Evolutionary conservation across 2,888 invertebrate genomes (phyloP), one percentile per base, ranked within the genome.

Genomic region (Xylota segnis): DNA sequence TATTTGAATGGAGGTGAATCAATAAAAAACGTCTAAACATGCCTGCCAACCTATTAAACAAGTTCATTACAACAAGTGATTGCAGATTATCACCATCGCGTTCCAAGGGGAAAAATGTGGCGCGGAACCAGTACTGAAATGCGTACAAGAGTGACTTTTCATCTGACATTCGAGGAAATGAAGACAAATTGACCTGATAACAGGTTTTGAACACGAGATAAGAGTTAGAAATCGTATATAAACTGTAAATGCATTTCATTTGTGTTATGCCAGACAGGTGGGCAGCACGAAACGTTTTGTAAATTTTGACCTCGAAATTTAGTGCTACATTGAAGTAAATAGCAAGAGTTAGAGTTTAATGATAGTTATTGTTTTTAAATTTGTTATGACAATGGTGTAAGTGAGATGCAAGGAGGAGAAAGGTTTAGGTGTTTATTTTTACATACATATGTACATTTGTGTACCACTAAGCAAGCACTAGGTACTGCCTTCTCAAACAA

Each of bases 61-160:
- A 83, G 83, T 83, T 83, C 77, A 83, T 72, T 83, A 77, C 83
- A 83, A 77, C 83, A 83, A 77, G 65, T 54, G 65, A 54, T 72
- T 61, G 71, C 43, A 61, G 72, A 68, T 77, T 74, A 68, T 45
- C 52, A 34, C 16, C 47, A 52, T 56, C 37, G 47, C 65, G 70
- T 65, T 75, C 14, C 66, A 45, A 23, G 34, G 70, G 54, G 58
- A 27, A 70, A 54, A 58, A 34, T 75, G 63, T 58, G 40, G 16
- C 40, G 45, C 45, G 12, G 12, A 77, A 77, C 83, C 71, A 29
- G 83, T 83, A 59, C 52, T n/a, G 7, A 32, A 65, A 74, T 59
- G 43, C 52, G 43, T 66, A 43, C 52, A 32, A 47, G 45, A 61
- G 71, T 45, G 58, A 68, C 37, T 74, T 83, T 66, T 58, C 50